Evolutionary conservation across 2,797 vertebrate genomes (phyloP), one percentile per base, ranked within the genome.

Genomic region (Clarias fuscus): DNA sequence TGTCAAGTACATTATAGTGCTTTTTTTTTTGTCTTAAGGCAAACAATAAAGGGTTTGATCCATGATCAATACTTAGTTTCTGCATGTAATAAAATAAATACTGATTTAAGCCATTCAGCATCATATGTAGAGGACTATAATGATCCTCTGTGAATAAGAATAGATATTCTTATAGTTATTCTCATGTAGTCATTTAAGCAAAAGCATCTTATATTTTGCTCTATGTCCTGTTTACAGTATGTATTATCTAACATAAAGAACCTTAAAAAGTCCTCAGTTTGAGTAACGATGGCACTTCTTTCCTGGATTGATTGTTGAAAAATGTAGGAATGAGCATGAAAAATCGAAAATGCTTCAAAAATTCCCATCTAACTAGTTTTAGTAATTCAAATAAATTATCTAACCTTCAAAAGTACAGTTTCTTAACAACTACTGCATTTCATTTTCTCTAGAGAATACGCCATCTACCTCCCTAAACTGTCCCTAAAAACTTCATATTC

Each of bases 381-480:
- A 22, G 20, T 72, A 10, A n/a, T 11, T 48, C 4, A 43, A 6
- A 56, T 56, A 0, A 11, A 20, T 33, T 11, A 22, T 77, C 4
- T 22, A 13, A 22, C 18, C 56, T 37, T 59, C 2, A 59, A 78
- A 61, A 59, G 1, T 61, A 58, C 75, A 20, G 24, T 73, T 73
- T 6, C n/a, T 18, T 27, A 61, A 43, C 22, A 61, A 72, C 2
- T 40, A 2, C 10, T 40, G 2, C 18, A 24, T 58, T 43, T 76
- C 15, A 80, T 62, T 78, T 88, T 62, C 86, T 89, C 72, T 40
- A 96, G 95, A 58, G 43, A 0, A 59, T 88, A 82, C 65, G 0
- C 89, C 0, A 6, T 96, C 30, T 91, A 4, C 85, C 8, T 96
- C 84, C 95, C 95, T 56, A 96, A 95, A 88, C 92, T 96, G 83